A percentile compares a stretch with the other conserved stretches of the same genome.
phyloP scores from a whole-genome alignment of 2,113 vertebrate species.

The Alectura lathami region DNA sequence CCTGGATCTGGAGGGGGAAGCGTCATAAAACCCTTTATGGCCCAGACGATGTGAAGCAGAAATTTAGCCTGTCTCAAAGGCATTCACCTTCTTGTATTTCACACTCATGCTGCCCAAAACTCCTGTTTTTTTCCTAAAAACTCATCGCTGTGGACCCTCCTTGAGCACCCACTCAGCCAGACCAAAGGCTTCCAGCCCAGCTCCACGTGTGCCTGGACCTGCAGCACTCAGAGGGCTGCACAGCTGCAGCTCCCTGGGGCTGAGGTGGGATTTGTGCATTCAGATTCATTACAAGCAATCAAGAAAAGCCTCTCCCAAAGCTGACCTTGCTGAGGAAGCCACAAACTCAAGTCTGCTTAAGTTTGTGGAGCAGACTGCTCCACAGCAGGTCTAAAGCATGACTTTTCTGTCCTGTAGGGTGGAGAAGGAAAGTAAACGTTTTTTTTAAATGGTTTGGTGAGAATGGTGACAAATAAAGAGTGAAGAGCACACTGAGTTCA shows the following conservation, averaged over 20 bases:
- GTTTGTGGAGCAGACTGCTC: fast-evolving
- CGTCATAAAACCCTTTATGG: background rate
- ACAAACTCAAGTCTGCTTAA: background rate
- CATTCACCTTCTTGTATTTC: background rate
- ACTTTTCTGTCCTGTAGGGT: too few relatives aligned
- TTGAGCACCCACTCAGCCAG: background rate
- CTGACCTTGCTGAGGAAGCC: background rate
- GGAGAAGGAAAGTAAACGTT: background rate
- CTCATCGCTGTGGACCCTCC: background rate
- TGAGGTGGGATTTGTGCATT: background rate
- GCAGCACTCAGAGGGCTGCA: background rate
- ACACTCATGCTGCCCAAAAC: fast-evolving
- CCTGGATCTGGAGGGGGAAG: background rate
- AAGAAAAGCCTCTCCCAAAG: background rate
- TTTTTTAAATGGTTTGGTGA: fast-evolving
- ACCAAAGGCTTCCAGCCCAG: background rate
- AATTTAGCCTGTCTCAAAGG: background rate
- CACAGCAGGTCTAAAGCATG: background rate
- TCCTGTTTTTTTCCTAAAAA: background rate
- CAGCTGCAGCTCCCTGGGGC: background rate
- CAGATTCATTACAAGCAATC: background rate
- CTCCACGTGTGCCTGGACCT: fast-evolving
- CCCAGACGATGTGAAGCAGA: background rate
- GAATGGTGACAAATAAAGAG: background rate
- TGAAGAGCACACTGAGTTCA: background rate